Conservation (phyloP, 1,140 invertebrate species). For the Tetragnatha versicolor region DNA sequence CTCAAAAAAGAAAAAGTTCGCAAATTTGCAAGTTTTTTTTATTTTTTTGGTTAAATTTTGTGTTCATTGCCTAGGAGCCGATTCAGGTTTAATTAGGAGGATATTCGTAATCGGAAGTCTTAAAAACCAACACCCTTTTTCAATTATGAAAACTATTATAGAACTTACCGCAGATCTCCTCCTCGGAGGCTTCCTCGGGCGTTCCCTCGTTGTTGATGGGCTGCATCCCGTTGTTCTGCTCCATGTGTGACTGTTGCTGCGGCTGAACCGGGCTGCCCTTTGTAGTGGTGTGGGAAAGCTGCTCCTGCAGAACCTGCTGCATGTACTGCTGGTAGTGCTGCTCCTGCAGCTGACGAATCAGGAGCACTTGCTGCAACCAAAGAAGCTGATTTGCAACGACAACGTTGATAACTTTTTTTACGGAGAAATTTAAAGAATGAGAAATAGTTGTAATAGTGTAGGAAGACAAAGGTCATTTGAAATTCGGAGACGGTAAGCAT, state of each 20-base stretch:
- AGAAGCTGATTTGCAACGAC: not conserved
- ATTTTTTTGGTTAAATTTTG: no score
- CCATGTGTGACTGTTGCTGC: not conserved
- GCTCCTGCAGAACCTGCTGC: slow-evolving; percentile 67
- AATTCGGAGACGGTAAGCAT: no score
- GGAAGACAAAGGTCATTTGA: no score
- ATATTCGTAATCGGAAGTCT: no score
- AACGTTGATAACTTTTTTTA: slow-evolving; percentile 1
- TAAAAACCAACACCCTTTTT: no score
- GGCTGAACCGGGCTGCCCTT: no score
- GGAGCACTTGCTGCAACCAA: slow-evolving; percentile 78
- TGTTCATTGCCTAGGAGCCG: no score
- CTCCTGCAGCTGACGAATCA: slow-evolving; percentile 92
- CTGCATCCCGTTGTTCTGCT: not conserved
- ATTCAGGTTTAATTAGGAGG: no score
- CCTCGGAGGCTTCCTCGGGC: slow-evolving; percentile 18
- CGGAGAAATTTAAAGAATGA: not conserved
- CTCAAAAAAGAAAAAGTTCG: no score
- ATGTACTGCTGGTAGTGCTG: slow-evolving; percentile 99
- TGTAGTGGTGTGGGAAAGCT: slow-evolving; percentile 22
- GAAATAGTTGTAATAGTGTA: no score
- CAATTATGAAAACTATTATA: no score
- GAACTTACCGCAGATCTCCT: slow-evolving; percentile 33
- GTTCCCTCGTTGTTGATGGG: not conserved
- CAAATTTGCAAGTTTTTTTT: no score